phyloP scores from a whole-genome alignment of 2,797 vertebrate genomes.

The Hirundo rustica region DNA sequence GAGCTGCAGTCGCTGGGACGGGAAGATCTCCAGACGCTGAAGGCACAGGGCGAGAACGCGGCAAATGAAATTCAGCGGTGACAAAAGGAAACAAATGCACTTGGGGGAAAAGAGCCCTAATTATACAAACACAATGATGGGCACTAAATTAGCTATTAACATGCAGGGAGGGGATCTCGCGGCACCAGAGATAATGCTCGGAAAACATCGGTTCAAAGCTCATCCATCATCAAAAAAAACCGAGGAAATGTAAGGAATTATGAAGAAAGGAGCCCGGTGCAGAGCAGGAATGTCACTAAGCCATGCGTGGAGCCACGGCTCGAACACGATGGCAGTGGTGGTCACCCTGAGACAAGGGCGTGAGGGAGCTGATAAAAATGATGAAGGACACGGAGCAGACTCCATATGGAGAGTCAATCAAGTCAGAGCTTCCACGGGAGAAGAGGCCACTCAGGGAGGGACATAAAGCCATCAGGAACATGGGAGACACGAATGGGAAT shows the following conservation, averaged over 20 bases:
- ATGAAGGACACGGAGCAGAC: neutral
- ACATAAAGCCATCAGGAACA: neutral
- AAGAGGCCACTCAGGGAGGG: neutral
- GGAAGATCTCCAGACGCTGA: neutral
- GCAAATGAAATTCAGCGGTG: slow-evolving; percentile 16
- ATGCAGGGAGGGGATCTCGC: slow-evolving; percentile 63
- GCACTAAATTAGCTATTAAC: slow-evolving; percentile 69
- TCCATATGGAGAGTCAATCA: neutral
- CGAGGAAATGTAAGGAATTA: slow-evolving; percentile 4
- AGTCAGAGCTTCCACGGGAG: neutral
- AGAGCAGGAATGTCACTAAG: neutral
- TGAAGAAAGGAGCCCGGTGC: neutral
- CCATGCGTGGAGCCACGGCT: fast-evolving
- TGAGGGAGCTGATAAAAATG: neutral
- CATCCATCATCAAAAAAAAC: slow-evolving; percentile 49
- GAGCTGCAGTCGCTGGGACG: neutral
- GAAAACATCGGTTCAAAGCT: slow-evolving; percentile 62
- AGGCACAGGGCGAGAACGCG: neutral
- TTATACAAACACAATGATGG: slow-evolving; percentile 61
- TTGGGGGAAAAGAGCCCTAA: slow-evolving; percentile 55
- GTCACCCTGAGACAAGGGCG: neutral
- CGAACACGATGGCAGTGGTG: neutral
- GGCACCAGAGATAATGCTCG: slow-evolving; percentile 40
- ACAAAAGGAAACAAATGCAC: slow-evolving; percentile 59
- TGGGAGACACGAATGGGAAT: neutral